These are phyloP conservation scores for Zapornia atra DNA, from an alignment of 2,113 vertebrate genomes.

Conservation along the genomic window DNA sequence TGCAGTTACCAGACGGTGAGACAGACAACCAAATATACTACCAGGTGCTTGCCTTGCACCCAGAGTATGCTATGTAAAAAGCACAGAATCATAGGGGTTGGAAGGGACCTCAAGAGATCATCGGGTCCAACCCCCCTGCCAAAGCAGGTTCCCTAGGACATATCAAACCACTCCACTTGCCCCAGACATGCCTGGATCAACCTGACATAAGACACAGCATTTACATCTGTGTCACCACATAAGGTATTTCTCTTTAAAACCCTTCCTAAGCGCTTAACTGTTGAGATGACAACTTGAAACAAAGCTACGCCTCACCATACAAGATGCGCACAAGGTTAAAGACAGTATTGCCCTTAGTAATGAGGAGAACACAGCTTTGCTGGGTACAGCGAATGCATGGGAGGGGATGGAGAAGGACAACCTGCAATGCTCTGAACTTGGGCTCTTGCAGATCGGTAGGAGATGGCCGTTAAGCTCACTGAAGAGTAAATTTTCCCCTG, in stretches of 20 bases:
- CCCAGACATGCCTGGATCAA: not conserved
- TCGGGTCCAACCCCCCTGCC: no score
- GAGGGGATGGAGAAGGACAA: not conserved
- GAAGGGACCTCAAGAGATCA: no score
- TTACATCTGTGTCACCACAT: not conserved
- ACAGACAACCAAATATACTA: not conserved
- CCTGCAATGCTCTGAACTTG: not conserved
- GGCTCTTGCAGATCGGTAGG: not conserved
- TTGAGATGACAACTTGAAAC: not conserved
- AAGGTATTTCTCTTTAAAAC: not conserved
- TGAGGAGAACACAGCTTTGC: not conserved
- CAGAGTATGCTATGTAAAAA: no score
- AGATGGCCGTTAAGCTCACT: not conserved
- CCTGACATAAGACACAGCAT: not conserved
- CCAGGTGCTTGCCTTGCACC: not conserved
- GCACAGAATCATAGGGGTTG: no score
- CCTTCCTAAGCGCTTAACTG: not conserved
- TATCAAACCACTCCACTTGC: not conserved
- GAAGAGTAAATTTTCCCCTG: not conserved
- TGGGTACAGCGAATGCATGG: accelerated
- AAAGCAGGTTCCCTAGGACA: no score
- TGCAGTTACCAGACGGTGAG: not conserved
- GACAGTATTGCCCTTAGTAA: not conserved
- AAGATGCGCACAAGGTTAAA: not conserved
- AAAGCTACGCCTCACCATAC: not conserved